Conservation (phyloP, 2,797 vertebrate species). For the Bovichtus variegatus region DNA sequence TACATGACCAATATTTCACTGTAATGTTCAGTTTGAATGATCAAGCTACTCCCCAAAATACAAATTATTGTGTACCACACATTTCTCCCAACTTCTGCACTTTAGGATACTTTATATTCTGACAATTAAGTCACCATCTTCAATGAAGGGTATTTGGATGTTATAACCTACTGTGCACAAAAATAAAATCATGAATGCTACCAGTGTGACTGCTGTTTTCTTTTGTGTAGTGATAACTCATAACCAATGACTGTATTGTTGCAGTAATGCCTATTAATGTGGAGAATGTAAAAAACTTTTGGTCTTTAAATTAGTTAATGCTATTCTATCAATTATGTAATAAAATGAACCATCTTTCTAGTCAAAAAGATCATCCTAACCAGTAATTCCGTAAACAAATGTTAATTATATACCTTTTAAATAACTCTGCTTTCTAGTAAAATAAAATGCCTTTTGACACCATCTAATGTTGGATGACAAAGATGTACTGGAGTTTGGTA, state of each 20-base stretch:
- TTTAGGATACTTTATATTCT: too few relatives aligned
- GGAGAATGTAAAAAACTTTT: not conserved
- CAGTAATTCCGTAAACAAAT: not conserved
- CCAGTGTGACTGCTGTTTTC: not conserved
- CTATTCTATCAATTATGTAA: not conserved
- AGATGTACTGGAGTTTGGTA: not conserved
- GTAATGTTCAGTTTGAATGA: not conserved
- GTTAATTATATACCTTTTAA: not conserved
- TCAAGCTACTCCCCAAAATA: not conserved
- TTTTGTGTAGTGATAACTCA: not conserved
- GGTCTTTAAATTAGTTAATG: not conserved
- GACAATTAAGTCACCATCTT: not conserved
- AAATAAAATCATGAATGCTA: slow-evolving; percentile 21
- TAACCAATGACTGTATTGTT: not conserved
- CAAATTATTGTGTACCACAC: not conserved
- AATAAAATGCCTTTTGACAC: not conserved
- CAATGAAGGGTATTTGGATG: not conserved
- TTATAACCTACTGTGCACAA: not conserved
- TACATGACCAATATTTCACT: not conserved
- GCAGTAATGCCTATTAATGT: not conserved
- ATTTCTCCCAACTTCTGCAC: too few relatives aligned
- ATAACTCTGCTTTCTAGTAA: not conserved
- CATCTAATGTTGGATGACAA: not conserved
- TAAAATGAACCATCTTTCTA: not conserved
- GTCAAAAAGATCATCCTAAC: not conserved